Evolutionary conservation across 2,797 vertebrate species (phyloP), one percentile per base, ranked within the genome.

Genomic region (Loriculus beryllinus): DNA sequence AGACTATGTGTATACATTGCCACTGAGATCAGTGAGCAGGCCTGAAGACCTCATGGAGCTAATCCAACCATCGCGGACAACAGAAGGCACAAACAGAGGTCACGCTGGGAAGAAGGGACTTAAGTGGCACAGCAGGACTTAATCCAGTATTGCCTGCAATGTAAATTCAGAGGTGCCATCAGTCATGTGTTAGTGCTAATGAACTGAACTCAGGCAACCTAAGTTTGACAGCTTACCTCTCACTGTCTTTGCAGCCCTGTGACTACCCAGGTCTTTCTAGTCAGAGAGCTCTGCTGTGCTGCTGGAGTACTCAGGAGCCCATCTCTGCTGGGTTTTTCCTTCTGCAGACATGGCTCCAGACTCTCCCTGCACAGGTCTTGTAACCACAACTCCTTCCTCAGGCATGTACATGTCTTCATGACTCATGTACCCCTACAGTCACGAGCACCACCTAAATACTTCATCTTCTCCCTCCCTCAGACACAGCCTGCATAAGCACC

Each of bases 41-140:
- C 14, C 78, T 74, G 37, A 80, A 43, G 33, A 52, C 13, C 15
- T 72, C 9, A 29, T 0, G 1, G 7, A 83, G 65, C 35, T 31
- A 45, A 78, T 65, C 67, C 39, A 86, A 63, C 1, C 1, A 18
- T 8, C 63, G 59, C 35, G 74, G 52, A 37, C 29, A 90, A 63
- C 35, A 68, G 0, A 0, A 79, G 18, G 42, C n/a, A 49, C 20
- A 64, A 67, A 23, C 0, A 68, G 42, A 86, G 18, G 54, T 12
- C 21, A 49, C 14, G 28, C 64, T 85, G 26, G 49, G 62, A 82
- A n/a, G n/a, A n/a, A n/a, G n/a, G n/a, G n/a, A n/a, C n/a, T n/a
- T n/a, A n/a, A n/a, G n/a, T n/a, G n/a, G n/a, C n/a, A n/a, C n/a
- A 48, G 59, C n/a, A 76, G 59, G 25, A 65, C 39, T 62, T n/a